These are phyloP conservation scores for Cyclopterus lumpus DNA, from an alignment of 2,797 vertebrate genomes.

Conservation along the genomic window DNA sequence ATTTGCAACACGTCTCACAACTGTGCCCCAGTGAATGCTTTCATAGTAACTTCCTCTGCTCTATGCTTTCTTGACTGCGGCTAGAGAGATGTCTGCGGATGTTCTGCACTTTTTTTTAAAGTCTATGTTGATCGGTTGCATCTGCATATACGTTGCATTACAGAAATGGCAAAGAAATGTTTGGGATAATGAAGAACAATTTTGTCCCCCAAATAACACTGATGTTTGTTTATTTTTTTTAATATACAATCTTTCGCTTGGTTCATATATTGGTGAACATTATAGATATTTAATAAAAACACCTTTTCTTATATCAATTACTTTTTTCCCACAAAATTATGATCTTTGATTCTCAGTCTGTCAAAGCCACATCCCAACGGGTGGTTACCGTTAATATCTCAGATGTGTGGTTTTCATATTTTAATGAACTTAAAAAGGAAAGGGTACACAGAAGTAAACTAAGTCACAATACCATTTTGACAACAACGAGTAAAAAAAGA, in stretches of 20 bases:
- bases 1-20: slow-evolving; percentile 24
- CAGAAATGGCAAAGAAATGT: not conserved
- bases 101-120: not conserved
- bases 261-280: not conserved
- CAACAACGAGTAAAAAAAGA: not conserved
- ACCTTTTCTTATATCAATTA: not conserved
- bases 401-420: not conserved
- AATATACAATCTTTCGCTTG: not conserved
- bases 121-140: not conserved
- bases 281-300: not conserved
- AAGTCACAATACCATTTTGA: not conserved
- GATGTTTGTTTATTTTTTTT: not conserved
- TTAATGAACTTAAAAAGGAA: not conserved
- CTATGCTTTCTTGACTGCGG: not conserved
- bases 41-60: not conserved
- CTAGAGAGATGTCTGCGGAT: not conserved
- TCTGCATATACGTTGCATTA: not conserved
- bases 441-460: not conserved
- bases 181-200: not conserved
- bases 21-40: not conserved
- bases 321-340: not conserved
- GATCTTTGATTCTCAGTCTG: not conserved
- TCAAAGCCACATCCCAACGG: not conserved
- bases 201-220: not conserved
- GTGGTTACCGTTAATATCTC: not conserved